Evolutionary conservation across 2,888 invertebrate genomes (phyloP), one percentile per base, ranked within the genome.

Genomic region (Euzetes globulus): DNA sequence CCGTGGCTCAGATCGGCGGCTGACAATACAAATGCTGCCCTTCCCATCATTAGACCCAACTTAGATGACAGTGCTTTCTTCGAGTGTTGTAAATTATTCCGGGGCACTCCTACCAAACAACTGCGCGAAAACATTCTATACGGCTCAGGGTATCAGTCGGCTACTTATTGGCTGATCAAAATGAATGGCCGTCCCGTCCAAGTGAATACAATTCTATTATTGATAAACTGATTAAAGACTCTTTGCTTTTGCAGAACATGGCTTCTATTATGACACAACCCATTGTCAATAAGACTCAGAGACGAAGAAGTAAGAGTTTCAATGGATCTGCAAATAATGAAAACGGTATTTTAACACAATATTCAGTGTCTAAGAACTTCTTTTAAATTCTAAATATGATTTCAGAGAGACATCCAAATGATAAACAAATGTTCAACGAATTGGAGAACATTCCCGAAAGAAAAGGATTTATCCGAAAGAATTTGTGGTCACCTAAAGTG

Each of bases 161-260:
- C 91, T 3, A 90, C 90, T 0, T 91, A 91, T 83, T 85, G 89
- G 77, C 82, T 91, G 52, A 82, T 91, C 70, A 71, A 72, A 70
- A 27, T 58, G 33, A 72, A 76, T 15, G 41, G 41, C 5, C 41
- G 11, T 15, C 33, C 7, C n/a, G 50, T 22, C 19, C 71, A 5
- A 37, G n/a, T 37, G 0, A 71, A 47, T 47, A 17, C 41, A 41
- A 41, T 9, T 41, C 11, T 41, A 11, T 41, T 41, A 9, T 41
- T 11, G n/a, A n/a, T n/a, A n/a, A n/a, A n/a, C n/a, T n/a, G n/a
- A n/a, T n/a, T n/a, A n/a, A n/a, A n/a, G n/a, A n/a, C n/a, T n/a
- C n/a, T n/a, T n/a, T 41, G 41, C 13, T 41, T 5, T 9, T 41
- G 41, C 41, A 41, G 41, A 41, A 13, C 41, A 41, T 41, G 11